phyloP scores from a whole-genome alignment of 2,888 invertebrate genomes.

The Agrochola litura region DNA sequence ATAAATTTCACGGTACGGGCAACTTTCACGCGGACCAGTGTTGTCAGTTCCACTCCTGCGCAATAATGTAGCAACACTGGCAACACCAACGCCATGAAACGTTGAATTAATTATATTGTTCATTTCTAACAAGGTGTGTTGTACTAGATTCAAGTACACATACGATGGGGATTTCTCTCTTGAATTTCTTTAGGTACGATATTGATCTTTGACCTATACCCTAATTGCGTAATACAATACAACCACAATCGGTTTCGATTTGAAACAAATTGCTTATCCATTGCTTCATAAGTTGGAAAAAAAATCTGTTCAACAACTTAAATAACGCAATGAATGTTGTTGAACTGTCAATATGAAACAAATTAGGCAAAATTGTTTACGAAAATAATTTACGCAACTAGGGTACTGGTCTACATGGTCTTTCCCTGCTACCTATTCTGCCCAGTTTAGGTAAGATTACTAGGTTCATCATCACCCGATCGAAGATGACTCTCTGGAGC shows the following conservation, averaged over 20 bases:
- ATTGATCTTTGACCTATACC: background rate
- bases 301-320: too few relatives aligned
- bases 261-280: too few relatives aligned
- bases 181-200: constrained; percentile 20
- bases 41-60: constrained; percentile 63
- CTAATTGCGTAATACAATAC: too few relatives aligned
- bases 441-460: constrained; percentile 2
- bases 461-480: background rate
- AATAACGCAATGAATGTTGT: too few relatives aligned
- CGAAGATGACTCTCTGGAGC: background rate
- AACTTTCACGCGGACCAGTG: constrained; percentile 59
- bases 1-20: constrained; percentile 61
- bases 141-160: constrained; percentile 33
- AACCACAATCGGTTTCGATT: too few relatives aligned
- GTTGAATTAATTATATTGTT: constrained; percentile 61
- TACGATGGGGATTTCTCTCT: constrained; percentile 10
- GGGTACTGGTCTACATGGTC: too few relatives aligned
- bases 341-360: too few relatives aligned
- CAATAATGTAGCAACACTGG: constrained; percentile 61
- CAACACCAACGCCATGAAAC: constrained; percentile 61
- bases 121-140: constrained; percentile 30
- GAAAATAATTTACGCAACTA: too few relatives aligned
- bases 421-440: background rate
- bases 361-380: too few relatives aligned
- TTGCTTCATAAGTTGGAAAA: too few relatives aligned